A percentile compares a stretch with the other conserved stretches of the same genome.
These are phyloP conservation scores for Zaprionus bogoriensis DNA, from an alignment of 2,888 invertebrate genomes.

Conservation along the genomic window DNA sequence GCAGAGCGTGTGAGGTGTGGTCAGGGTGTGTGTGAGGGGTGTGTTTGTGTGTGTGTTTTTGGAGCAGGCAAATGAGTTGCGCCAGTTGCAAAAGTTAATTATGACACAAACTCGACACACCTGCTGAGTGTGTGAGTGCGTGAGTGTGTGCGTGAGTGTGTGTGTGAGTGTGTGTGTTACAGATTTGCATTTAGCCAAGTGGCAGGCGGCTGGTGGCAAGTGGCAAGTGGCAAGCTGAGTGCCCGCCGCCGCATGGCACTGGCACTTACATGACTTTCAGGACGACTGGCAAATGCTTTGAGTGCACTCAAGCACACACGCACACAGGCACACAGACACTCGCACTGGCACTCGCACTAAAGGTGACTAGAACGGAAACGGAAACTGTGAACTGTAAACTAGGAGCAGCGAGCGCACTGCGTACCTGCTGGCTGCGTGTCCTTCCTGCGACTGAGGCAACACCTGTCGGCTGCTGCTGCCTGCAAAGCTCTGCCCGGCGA, in stretches of 20 bases:
- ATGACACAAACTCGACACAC: slow-evolving; percentile 1
- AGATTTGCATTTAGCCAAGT: background rate
- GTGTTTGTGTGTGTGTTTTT: slow-evolving; percentile 21
- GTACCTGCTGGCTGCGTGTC: slow-evolving; percentile 71
- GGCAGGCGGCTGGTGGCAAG: background rate
- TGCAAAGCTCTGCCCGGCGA: slow-evolving; percentile 36
- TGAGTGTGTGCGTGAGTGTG: background rate
- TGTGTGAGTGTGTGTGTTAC: background rate
- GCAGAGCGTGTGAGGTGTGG: background rate
- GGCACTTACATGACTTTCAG: slow-evolving; percentile 1
- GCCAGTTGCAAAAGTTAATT: slow-evolving; percentile 53
- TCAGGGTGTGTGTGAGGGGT: slow-evolving; percentile 1
- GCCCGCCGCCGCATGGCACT: background rate
- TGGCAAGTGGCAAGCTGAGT: no score
- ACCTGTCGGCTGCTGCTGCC: slow-evolving; percentile 63
- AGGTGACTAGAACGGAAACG: background rate
- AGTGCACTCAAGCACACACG: background rate
- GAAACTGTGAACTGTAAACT: background rate
- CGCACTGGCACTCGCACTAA: slow-evolving; percentile 1
- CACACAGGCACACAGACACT: background rate
- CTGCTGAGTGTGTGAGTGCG: background rate
- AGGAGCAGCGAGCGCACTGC: slow-evolving; percentile 13
- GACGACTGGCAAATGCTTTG: slow-evolving; percentile 2
- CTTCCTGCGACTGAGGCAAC: slow-evolving; percentile 71
- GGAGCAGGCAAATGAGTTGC: slow-evolving; percentile 34